Base-by-base conservation (phyloP, 2,888 invertebrate genomes). In the Athalia rosae region DNA sequence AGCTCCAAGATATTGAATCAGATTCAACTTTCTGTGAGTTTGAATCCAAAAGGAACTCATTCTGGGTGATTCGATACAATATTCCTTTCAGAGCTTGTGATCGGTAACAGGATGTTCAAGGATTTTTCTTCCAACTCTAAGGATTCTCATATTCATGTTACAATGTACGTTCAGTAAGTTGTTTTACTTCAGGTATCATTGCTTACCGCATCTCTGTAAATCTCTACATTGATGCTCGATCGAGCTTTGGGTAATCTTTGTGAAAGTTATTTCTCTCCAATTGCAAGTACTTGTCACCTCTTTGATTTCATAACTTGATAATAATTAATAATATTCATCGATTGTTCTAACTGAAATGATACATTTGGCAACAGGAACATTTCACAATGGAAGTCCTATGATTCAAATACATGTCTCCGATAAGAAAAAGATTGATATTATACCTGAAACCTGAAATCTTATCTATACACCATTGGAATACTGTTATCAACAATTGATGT, bases 381-480 rank as follows among this genome's bases (percentile, higher is more conserved):
- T 4, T 53, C 4, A 9, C 15, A 61, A 28, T 61, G 8, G 13
- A 61, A 8, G 7, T 13, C 7, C n/a, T 47, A 58, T 15, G 13
- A 13, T 13, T 43, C 3, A n/a, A 6, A 64, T 41, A 41, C 41
- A 62, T 41, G 47, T 28, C 28, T 1, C 28, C 28, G 2, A 28
- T 67, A 50, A 8, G 48, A 48, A 48, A n/a, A 43, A n/a, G 13
- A 11, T 28, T 9, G 4, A 50, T 15, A 45, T 9, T 13, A n/a
- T 4, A 11, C 45, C 56, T 71, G 71, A 58, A 71, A 71, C 71
- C 71, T 71, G 56, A 71, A 71, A 71, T 58, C 45, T 71, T 71
- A 58, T 71, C 45, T 41, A 56, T 5, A 69, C n/a, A 71, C 71
- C 58, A 58, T 71, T 11, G 8, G n/a, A 28, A 4, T 64, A 64